Evolutionary conservation across 2,888 invertebrate genomes (phyloP), one percentile per base, ranked within the genome.

Genomic region (Sarcophaga caerulescens): DNA sequence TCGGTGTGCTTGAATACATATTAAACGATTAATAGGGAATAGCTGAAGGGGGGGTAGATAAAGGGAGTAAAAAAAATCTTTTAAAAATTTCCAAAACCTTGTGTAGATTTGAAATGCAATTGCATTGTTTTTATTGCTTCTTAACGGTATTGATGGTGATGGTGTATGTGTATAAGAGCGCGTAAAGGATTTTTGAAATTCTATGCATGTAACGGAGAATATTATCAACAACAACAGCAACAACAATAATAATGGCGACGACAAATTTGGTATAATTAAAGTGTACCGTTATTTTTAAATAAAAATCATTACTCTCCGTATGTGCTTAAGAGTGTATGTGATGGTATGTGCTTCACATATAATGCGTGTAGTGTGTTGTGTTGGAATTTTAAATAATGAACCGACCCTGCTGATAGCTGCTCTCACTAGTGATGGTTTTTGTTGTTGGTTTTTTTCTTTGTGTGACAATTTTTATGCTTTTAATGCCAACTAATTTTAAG

Each of bases 1-100:
- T 52, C 0, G 14, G 17, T 52, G 4, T 17, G 17, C 52, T 52
- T 69, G 63, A 79, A 75, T 59, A 45, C 63, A 57, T 69, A 74
- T 79, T 74, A 69, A 79, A 75, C 74, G 79, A 75, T 84, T 79
- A 74, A 25, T 21, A 69, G 25, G 4, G 45, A 76, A 65, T 63
- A 14, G 35, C 21, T 25, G 19, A n/a, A 21, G 59, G 17, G 6
- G 4, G 21, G 3, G n/a, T n/a, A n/a, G 17, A 60, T 11, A 60
- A 47, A 14, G 8, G 10, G 2, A 35, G 8, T 21, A 60, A 60
- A 35, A 35, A 35, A 35, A 35, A 35, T 35, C 8, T 35, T 35
- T 35, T 35, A 35, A 35, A 35, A 35, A 8, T 35, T 35, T 1
- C 35, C 2, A 35, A 35, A 35, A 35, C 35, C 35, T 35, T 35